Evolutionary conservation across 2,888 invertebrate genomes (phyloP), one percentile per base, ranked within the genome.

Genomic region (Latrodectus elegans): DNA sequence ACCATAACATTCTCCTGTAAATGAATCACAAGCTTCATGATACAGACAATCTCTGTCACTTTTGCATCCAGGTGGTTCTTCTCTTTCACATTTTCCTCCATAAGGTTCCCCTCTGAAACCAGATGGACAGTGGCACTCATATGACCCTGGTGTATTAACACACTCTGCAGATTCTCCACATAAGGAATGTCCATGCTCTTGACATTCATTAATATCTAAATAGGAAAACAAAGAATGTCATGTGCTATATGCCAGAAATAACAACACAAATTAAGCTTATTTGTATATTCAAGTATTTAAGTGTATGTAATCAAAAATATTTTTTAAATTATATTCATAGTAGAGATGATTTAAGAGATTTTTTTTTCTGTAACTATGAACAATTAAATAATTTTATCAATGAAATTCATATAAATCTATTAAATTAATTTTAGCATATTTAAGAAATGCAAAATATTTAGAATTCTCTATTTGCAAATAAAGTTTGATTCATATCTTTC

Each of bases 91-190:
- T n/a, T 82, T 84, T 4, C 89, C 90, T 72, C 88, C 87, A 77
- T 90, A 90, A 4, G 91, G 90, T 80, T 91, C 91, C 10, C 91
- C 91, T 51, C 90, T 89, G 80, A 90, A 90, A 9, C 90, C 90
- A 26, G 89, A 84, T 10, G 90, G 89, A 77, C 90, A 90, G 15
- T 77, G 80, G 71, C 91, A 91, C 73, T 90, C 90, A 70, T 91
- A 91, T 11, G 95, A 95, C 11, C 97, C 97, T 9, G 94, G 93
- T 15, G 94, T 94, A 91, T 97, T 97, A 52, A 95, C 93, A 92
- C 97, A 97, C 92, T 96, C 95, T 0, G 97, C 97, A 17, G 96
- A 97, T 91, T 95, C 96, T 8, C 96, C 97, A 92, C 97, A 97
- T 12, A 95, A 94, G 89, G 95, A 94, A 89, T 95, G 94, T 9